phyloP scores from a whole-genome alignment of 1,140 invertebrate genomes.

The Plutomurus gul region DNA sequence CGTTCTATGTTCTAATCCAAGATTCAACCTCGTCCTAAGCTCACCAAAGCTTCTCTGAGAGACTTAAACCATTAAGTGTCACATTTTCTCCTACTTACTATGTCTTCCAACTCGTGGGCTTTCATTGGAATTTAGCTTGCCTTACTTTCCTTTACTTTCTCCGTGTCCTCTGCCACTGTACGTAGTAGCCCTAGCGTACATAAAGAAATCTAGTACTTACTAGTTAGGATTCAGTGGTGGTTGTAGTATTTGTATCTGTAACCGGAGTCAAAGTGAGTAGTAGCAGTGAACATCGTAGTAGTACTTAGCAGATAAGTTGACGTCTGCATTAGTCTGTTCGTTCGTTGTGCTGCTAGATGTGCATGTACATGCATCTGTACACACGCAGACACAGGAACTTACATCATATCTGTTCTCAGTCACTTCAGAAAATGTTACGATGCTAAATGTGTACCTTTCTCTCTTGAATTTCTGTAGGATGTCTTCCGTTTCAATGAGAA shows the following conservation, averaged over 20 bases:
- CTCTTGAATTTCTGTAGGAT: slow-evolving; percentile 40
- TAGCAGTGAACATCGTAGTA: no score
- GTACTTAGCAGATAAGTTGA: neutral
- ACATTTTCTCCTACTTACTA: neutral
- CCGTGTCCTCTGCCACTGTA: neutral
- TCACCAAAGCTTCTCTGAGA: slow-evolving; percentile 28
- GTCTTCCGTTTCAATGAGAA: slow-evolving; percentile 52
- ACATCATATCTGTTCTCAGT: neutral
- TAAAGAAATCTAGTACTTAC: no score
- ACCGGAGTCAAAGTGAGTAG: no score
- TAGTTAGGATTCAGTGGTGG: no score
- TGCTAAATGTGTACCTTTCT: slow-evolving; percentile 14
- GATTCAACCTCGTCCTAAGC: neutral
- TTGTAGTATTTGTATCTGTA: no score
- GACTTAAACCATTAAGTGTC: slow-evolving; percentile 39
- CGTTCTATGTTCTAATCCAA: slow-evolving; percentile 28
- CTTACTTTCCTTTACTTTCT: neutral
- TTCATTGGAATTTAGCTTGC: slow-evolving; percentile 1
- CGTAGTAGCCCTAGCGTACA: no score
- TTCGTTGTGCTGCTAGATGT: no score
- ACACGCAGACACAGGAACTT: no score
- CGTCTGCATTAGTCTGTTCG: no score
- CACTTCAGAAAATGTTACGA: neutral
- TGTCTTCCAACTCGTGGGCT: neutral
- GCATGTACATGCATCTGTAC: no score